Evolutionary conservation across 1,140 invertebrate species (phyloP), one percentile per base, ranked within the genome.

Genomic region (Drosophila parabipectinata): DNA sequence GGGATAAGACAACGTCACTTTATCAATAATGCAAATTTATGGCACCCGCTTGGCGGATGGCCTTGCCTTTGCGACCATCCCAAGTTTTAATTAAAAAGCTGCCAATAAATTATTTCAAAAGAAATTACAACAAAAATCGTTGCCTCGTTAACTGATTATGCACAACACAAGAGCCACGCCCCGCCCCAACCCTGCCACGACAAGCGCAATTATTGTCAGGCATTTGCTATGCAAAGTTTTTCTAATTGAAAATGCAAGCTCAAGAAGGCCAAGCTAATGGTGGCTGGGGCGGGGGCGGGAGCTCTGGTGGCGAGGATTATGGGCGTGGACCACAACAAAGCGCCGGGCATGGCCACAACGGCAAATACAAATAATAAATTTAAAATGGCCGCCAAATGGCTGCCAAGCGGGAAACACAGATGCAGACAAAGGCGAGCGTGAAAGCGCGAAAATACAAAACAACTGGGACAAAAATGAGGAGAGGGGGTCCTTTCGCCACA

Each of bases 121-220:
- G 82, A 85, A 85, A 85, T 81, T 85, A 88, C 83, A 77, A 88
- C 83, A 83, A 83, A 87, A 74, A 63, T 79, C 34, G 63, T 79
- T 88, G 81, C 81, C 83, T 88, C 83, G 87, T 88, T 88, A 88
- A 88, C 83, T 88, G 83, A 88, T 88, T 88, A 88, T 88, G 83
- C 83, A 88, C 72, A 82, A 85, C 80, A 85, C 69, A 77, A 80
- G 62, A 18, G 59, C 73, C 60, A 50, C 53, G 60, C 60, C 47
- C 6, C 18, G 14, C 1, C 32, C 55, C 30, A 14, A 30, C n/a
- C 51, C 52, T 7, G 41, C 41, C 41, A 44, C 52, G 75, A 75
- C 66, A 69, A 79, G 75, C 67, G 75, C 82, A 80, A 67, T 85
- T 77, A 85, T 87, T 88, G 82, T 87, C 81, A 87, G 78, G 74